Percentiles rank a stretch among this genome's conserved stretches.
These are phyloP conservation scores for Danionella dracula DNA, from an alignment of 2,797 vertebrate species.

Conservation along the genomic window DNA sequence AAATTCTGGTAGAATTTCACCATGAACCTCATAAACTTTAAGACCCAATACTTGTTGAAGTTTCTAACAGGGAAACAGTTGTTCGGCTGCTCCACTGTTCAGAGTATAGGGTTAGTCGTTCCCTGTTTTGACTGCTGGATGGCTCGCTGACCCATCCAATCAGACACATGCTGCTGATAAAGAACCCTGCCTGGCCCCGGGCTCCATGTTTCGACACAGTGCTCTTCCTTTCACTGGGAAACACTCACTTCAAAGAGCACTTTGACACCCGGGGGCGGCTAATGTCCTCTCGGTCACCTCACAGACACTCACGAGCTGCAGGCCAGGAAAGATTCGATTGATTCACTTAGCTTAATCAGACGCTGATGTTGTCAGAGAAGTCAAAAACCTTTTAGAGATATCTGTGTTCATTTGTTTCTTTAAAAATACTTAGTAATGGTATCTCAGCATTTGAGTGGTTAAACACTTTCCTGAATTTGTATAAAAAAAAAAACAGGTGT, in stretches of 20 bases:
- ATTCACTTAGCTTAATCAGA: constrained; percentile 76
- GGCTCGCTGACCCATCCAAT: constrained; percentile 72
- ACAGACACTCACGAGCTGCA: constrained; percentile 33
- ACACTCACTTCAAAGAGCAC: constrained; percentile 68
- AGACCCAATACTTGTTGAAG: too few relatives aligned
- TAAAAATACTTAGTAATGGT: neutral
- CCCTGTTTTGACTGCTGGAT: constrained; percentile 42
- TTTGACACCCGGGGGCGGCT: constrained; percentile 61
- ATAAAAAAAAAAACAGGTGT: too few relatives aligned
- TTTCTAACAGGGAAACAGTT: neutral
- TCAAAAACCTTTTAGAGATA: constrained; percentile 55
- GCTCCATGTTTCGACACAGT: constrained; percentile 85
- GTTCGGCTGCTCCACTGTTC: neutral
- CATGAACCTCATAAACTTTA: neutral
- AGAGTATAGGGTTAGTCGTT: neutral
- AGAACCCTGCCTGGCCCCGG: constrained; percentile 63
- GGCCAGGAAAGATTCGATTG: constrained; percentile 72
- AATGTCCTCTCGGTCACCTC: constrained; percentile 72
- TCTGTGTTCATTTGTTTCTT: neutral
- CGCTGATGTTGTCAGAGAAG: constrained; percentile 71
- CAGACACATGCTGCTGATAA: constrained; percentile 97
- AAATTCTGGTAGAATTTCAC: too few relatives aligned
- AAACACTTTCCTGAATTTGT: too few relatives aligned
- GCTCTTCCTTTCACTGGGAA: constrained; percentile 62
- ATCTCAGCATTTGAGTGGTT: neutral